A percentile compares a stretch with the other conserved stretches of the same genome.
Conservation (phyloP, 2,888 invertebrate genomes). For the Agrochola litura region DNA sequence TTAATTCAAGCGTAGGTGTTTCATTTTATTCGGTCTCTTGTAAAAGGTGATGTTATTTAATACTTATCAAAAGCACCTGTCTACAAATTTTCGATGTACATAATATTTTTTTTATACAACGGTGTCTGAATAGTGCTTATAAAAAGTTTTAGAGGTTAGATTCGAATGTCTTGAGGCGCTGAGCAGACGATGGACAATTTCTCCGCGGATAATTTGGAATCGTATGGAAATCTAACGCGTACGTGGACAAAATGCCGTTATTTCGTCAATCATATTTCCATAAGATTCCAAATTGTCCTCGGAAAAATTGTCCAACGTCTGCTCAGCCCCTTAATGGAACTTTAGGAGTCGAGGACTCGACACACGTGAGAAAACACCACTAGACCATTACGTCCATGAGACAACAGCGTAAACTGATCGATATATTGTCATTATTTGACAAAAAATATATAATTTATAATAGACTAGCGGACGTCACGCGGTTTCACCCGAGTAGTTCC, state of each 20-base stretch:
- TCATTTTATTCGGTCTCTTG: constrained; percentile 20
- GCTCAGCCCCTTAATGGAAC: no score
- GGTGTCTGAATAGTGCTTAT: neutral
- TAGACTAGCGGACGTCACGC: no score
- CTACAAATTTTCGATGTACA: constrained; percentile 3
- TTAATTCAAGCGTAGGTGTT: constrained; percentile 38
- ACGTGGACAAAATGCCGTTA: no score
- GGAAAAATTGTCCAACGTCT: no score
- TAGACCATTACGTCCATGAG: neutral
- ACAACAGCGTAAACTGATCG: neutral
- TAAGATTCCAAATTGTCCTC: no score
- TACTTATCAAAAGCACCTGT: constrained; percentile 18
- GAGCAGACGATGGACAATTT: no score
- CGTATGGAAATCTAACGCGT: no score
- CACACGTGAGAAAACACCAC: neutral
- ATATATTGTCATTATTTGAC: neutral
- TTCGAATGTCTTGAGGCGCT: neutral
- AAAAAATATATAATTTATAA: no score
- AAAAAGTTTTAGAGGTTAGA: neutral
- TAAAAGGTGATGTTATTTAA: constrained; percentile 27
- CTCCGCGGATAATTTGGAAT: no score
- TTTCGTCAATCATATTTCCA: no score
- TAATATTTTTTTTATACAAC: neutral
- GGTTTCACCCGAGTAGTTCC: no score
- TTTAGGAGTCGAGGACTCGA: neutral